Base-by-base conservation (phyloP, 2,888 invertebrate genomes). In the Cataglyphis albicans region DNA sequence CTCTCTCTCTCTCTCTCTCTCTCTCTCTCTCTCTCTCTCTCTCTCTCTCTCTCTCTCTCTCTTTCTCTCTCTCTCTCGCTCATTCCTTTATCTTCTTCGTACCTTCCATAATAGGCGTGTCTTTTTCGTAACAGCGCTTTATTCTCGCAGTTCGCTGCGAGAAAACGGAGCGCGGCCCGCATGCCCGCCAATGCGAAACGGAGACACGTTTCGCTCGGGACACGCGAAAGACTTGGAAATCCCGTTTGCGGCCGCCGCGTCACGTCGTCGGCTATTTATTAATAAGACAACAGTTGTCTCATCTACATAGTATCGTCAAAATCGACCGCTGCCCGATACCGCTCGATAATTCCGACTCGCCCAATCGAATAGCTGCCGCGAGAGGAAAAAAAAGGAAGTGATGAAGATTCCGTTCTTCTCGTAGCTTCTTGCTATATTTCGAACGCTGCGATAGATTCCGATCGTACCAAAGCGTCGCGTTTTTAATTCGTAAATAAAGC, bases 121-220 rank as follows among this genome's bases (percentile, higher is more conserved):
- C 29, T n/a, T 52, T 52, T 52, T 52, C 52, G 52, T 52, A 52
- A 52, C n/a, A 52, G 64, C 41, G 41, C 59, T 59, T 70, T 70
- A 68, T 76, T 65, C 78, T 72, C 72, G 52, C 52, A n/a, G 52
- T 29, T 81, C 41, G n/a, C 48, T 10, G 68, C 90, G 86, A 89
- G 89, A 90, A 87, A 88, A 89, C 89, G 84, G 85, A 84, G 82
- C 91, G 85, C 84, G 91, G 86, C 91, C 91, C 86, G 88, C 91
- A 91, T 92, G 89, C 81, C 89, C 92, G 91, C 83, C 88, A 92
- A 91, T 90, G 92, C 91, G 91, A 91, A 84, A 91, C 92, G 90
- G 81, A 84, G 87, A 82, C 75, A 87, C 88, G 85, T 87, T 89
- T 84, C 86, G 84, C 84, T 83, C 65, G 78, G 63, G 78, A 52